Conservation (phyloP, 1,140 invertebrate genomes). For the Papilio helenus region DNA sequence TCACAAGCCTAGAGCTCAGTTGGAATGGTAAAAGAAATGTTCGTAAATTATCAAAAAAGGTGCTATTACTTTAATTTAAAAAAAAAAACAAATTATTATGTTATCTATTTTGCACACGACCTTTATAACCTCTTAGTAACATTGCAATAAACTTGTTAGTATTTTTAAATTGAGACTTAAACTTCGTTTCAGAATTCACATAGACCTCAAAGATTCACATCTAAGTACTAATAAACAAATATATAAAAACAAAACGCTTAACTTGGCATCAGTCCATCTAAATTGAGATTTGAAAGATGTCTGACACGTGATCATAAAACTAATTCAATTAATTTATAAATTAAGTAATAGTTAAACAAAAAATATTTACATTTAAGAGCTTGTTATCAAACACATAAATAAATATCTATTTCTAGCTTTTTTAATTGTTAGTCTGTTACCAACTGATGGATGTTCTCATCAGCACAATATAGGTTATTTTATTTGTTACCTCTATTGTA, state of each 20-base stretch:
- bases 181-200: not conserved
- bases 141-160: slow-evolving; percentile 10
- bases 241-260: not conserved
- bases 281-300: not conserved
- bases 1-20: too few relatives aligned
- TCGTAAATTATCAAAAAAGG: too few relatives aligned
- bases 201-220: slow-evolving; percentile 1
- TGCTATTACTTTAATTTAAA: too few relatives aligned
- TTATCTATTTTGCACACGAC: slow-evolving; percentile 1
- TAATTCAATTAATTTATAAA: not conserved
- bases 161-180: slow-evolving; percentile 1
- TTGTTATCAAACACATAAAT: not conserved
- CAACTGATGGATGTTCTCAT: too few relatives aligned
- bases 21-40: too few relatives aligned
- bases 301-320: not conserved
- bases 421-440: too few relatives aligned
- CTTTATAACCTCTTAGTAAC: not conserved
- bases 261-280: slow-evolving; percentile 8
- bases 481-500: too few relatives aligned
- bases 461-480: too few relatives aligned
- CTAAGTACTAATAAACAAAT: slow-evolving; percentile 15
- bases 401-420: too few relatives aligned
- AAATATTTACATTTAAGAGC: not conserved
- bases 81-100: too few relatives aligned
- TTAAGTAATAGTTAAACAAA: not conserved